Conservation (phyloP, 2,113 vertebrate species). For the Lethenteron camtschaticum region DNA sequence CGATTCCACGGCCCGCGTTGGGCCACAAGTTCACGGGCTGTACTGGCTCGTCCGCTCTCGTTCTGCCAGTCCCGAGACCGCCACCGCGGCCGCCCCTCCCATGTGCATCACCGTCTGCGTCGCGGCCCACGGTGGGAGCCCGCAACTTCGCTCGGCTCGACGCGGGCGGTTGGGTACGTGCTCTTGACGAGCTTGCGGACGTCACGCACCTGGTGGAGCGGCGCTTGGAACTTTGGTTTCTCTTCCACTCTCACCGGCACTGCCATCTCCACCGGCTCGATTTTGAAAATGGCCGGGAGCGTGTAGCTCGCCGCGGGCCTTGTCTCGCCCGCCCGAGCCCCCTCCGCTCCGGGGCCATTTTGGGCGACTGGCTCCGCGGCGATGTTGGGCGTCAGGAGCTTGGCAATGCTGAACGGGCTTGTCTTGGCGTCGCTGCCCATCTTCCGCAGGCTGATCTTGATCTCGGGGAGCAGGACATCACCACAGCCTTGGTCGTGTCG, state of each 20-base stretch:
- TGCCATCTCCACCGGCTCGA: conserved; percentile 17
- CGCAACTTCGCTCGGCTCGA: conserved; percentile 35
- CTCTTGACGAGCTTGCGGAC: conserved; percentile 80
- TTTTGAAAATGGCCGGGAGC: conserved; percentile 4
- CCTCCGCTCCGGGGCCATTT: too few relatives aligned
- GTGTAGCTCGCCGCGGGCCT: neutral
- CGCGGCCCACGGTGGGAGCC: conserved; percentile 19
- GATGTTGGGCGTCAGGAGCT: conserved; percentile 38
- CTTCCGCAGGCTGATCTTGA: conserved; percentile 56
- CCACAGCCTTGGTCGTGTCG: conserved; percentile 13
- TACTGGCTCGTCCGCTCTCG: too few relatives aligned
- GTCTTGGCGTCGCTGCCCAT: conserved; percentile 22
- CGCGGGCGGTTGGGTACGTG: conserved; percentile 44
- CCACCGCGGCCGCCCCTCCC: too few relatives aligned
- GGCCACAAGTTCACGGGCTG: too few relatives aligned
- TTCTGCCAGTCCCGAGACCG: too few relatives aligned
- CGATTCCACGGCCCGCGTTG: conserved; percentile 13
- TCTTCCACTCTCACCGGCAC: neutral
- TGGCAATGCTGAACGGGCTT: conserved; percentile 40
- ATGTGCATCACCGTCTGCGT: conserved; percentile 8
- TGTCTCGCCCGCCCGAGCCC: conserved; percentile 13
- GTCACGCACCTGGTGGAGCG: conserved; percentile 58
- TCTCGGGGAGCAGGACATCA: conserved; percentile 41
- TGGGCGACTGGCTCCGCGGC: too few relatives aligned
- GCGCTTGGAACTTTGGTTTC: neutral